Conservation (phyloP, 2,797 vertebrate species). For the Micrastur ruficollis region DNA sequence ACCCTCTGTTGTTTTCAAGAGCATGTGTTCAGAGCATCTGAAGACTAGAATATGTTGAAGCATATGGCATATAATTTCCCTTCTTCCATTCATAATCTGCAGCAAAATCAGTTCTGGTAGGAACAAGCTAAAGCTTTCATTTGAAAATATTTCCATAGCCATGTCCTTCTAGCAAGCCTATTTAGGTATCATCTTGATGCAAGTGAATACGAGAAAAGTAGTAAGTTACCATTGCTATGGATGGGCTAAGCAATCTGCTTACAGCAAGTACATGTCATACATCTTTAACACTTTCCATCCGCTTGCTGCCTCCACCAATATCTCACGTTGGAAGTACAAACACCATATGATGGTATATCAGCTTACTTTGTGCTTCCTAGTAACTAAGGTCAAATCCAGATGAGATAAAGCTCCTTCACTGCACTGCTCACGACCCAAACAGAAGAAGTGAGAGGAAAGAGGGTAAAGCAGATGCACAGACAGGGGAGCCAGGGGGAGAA, state of each 20-base stretch:
- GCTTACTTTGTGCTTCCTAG: not conserved
- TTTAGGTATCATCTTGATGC: not conserved
- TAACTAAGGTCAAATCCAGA: not conserved
- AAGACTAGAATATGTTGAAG: conserved; percentile 44
- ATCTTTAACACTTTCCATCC: not conserved
- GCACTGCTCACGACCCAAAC: rapidly evolving
- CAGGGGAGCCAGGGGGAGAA: not conserved
- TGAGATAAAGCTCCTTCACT: not conserved
- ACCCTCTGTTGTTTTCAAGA: conserved; percentile 46
- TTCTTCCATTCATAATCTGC: conserved; percentile 26
- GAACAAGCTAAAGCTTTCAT: not conserved
- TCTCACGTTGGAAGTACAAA: not conserved
- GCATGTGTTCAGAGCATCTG: conserved; percentile 49
- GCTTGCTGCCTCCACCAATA: not conserved
- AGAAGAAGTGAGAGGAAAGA: rapidly evolving
- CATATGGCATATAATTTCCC: conserved; percentile 39
- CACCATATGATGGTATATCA: not conserved
- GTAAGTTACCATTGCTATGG: not conserved
- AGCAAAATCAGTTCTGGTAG: not conserved
- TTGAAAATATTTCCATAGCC: not conserved
- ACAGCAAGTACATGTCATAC: not conserved
- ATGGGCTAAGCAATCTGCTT: not conserved
- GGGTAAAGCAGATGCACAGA: not conserved
- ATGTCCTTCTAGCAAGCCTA: not conserved
- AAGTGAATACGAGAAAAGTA: rapidly evolving